phyloP scores from a whole-genome alignment of 1,140 invertebrate species.

The Anastrepha obliqua region DNA sequence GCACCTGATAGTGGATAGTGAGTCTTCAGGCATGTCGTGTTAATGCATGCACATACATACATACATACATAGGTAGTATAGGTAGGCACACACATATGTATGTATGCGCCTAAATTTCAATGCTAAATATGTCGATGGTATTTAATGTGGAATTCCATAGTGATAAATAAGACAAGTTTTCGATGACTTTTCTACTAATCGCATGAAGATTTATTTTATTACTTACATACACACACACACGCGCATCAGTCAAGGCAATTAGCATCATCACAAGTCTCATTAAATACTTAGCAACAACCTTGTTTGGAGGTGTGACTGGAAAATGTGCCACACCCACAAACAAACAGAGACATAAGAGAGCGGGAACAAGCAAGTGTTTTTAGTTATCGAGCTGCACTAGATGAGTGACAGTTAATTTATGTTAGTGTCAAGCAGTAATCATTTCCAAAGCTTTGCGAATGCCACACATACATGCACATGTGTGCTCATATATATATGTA shows the following conservation, averaged over 20 bases:
- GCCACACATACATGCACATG: neutral
- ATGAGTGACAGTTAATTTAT: conserved; percentile 41
- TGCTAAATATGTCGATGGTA: no score
- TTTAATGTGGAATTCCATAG: no score
- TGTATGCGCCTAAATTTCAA: no score
- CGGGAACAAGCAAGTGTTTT: neutral
- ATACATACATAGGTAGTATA: no score
- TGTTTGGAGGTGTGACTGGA: conserved; percentile 20
- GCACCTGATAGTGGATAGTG: no score
- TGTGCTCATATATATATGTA: no score
- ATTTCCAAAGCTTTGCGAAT: conserved; percentile 35
- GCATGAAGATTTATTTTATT: conserved; percentile 24
- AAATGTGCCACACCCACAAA: neutral
- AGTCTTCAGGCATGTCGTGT: no score
- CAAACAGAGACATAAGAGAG: neutral
- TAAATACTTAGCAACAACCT: neutral
- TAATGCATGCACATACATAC: no score
- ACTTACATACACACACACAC: neutral
- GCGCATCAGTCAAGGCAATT: conserved; percentile 3
- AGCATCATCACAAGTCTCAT: neutral
- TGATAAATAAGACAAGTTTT: neutral
- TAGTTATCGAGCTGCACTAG: conserved; percentile 4
- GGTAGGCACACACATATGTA: no score
- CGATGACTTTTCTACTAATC: neutral
- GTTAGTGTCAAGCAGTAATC: conserved; percentile 34